phyloP scores from a whole-genome alignment of 30 jellyfish, hydroid and myxozoan species.

The Hydractinia symbiolongicarpus region DNA sequence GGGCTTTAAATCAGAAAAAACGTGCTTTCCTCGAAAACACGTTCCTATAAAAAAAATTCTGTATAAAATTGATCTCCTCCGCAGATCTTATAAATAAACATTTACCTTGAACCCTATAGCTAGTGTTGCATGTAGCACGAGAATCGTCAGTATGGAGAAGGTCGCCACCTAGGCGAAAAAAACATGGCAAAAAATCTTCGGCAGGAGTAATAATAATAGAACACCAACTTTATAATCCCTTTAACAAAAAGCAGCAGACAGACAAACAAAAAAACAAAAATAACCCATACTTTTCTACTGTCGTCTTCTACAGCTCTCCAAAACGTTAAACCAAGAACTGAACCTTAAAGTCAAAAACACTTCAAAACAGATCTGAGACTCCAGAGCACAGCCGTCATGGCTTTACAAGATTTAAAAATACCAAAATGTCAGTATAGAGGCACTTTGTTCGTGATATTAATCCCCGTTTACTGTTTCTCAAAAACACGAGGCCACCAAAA shows the following conservation, averaged over 20 bases:
- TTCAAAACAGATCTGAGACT: neutral
- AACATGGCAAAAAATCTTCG: neutral
- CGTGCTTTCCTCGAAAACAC: too few species aligned
- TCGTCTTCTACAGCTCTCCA: constrained; percentile 91
- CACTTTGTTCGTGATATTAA: neutral
- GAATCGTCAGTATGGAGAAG: constrained; percentile 25
- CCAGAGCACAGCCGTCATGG: neutral
- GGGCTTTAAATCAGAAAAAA: too few species aligned
- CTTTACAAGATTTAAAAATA: neutral
- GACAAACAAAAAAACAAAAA: neutral
- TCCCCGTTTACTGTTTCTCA: neutral
- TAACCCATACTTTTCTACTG: constrained; percentile 46
- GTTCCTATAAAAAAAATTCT: too few species aligned
- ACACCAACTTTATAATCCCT: neutral
- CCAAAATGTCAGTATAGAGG: neutral
- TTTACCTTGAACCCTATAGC: constrained; percentile 93
- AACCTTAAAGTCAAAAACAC: constrained; percentile 10
- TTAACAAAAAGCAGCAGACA: neutral
- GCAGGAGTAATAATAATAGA: neutral
- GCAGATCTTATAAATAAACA: too few species aligned
- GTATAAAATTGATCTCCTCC: too few species aligned
- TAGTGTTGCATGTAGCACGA: constrained; percentile 59
- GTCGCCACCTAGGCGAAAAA: constrained; percentile 37
- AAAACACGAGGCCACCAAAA: too few species aligned
- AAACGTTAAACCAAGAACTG: constrained; percentile 70